A percentile compares a stretch with the other conserved stretches of the same genome.
phyloP scores from a whole-genome alignment of 1,140 invertebrate genomes.

The Listronotus oregonensis region DNA sequence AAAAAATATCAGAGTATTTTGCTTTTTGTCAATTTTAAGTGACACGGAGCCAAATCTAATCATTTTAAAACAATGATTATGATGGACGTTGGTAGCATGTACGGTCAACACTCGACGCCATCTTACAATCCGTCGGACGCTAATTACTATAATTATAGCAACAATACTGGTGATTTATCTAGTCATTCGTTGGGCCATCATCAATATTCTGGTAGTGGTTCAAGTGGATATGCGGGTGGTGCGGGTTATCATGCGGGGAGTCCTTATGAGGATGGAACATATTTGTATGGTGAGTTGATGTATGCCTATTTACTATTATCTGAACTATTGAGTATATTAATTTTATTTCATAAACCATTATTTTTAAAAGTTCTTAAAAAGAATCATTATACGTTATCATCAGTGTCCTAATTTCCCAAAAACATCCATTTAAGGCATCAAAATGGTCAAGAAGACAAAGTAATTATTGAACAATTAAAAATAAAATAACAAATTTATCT shows the following conservation, averaged over 20 bases:
- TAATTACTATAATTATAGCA: conserved; percentile 58
- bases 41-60: conserved; percentile 5
- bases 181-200: conserved; percentile 28
- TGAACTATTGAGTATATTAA: too few relatives aligned
- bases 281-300: conserved; percentile 40
- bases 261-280: conserved; percentile 49
- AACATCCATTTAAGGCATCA: too few relatives aligned
- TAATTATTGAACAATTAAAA: too few relatives aligned
- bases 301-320: too few relatives aligned
- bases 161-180: conserved; percentile 35
- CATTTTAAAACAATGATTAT: conserved; percentile 62
- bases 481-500: too few relatives aligned
- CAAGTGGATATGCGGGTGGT: conserved; percentile 14
- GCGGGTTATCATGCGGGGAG: conserved; percentile 29
- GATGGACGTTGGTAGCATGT: conserved; percentile 74
- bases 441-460: too few relatives aligned
- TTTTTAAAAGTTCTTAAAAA: too few relatives aligned
- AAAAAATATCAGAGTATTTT: too few relatives aligned
- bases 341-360: too few relatives aligned
- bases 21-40: neutral
- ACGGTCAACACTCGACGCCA: conserved; percentile 58
- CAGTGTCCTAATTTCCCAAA: too few relatives aligned
- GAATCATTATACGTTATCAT: too few relatives aligned
- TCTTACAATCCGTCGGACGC: conserved; percentile 54
- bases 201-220: conserved; percentile 19